A percentile compares a stretch with the other conserved stretches of the same genome.
Conservation (phyloP, 2,888 invertebrate genomes). For the Drosophila algonquin region DNA sequence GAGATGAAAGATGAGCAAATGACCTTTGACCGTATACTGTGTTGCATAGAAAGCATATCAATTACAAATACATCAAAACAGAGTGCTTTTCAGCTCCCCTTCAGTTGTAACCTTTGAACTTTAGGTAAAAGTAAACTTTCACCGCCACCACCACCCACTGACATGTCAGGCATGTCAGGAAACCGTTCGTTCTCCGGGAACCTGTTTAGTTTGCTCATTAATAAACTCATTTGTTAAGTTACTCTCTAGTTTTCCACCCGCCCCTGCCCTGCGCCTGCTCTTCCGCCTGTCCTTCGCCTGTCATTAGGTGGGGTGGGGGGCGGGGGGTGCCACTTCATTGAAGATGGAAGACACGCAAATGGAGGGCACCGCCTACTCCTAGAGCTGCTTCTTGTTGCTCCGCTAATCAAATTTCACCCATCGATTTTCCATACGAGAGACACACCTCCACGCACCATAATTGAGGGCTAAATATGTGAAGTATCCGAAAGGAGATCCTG, state of each 20-base stretch:
- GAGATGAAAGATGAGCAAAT: neutral
- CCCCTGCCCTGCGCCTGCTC: no score
- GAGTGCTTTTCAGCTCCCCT: neutral
- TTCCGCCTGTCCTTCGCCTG: constrained; percentile 2
- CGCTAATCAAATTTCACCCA: constrained; percentile 44
- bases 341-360: constrained; percentile 24
- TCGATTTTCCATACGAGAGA: constrained; percentile 42
- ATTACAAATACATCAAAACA: neutral
- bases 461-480: constrained; percentile 17
- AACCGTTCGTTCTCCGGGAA: neutral
- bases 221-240: constrained; percentile 49
- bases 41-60: neutral
- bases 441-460: constrained; percentile 32
- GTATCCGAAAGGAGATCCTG: no score
- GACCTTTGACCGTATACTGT: neutral
- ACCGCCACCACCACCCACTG: neutral
- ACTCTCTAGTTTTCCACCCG: constrained; percentile 16
- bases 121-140: neutral
- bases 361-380: constrained; percentile 13
- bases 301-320: neutral
- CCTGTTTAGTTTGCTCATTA: constrained; percentile 42
- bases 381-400: constrained; percentile 3
- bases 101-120: neutral
- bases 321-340: constrained; percentile 1
- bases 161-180: neutral